These are phyloP conservation scores for Rhopalosiphum padi DNA, from an alignment of 1,140 invertebrate genomes.

Conservation along the genomic window DNA sequence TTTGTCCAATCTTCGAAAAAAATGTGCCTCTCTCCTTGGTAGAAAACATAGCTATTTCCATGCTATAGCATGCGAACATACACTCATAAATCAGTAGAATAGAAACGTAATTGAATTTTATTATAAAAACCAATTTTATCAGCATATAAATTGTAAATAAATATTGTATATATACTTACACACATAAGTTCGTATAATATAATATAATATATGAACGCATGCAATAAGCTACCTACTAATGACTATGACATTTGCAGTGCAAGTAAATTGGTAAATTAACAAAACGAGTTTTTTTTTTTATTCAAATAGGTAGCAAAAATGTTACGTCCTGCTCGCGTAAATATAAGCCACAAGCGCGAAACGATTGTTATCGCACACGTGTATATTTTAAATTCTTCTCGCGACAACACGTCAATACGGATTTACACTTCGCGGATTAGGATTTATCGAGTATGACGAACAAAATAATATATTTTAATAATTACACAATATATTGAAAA, in stretches of 20 bases:
- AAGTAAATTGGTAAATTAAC: conserved; percentile 18
- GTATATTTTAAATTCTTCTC: not conserved
- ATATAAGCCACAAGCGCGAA: not conserved
- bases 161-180: not conserved
- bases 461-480: not conserved
- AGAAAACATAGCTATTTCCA: not conserved
- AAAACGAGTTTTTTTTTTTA: not conserved
- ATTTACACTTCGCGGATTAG: too few species aligned
- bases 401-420: not conserved
- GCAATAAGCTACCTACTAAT: conserved; percentile 14
- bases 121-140: not conserved
- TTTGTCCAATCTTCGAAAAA: not conserved
- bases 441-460: not conserved
- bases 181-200: not conserved
- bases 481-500: too few species aligned
- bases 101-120: not conserved
- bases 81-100: not conserved
- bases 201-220: not conserved
- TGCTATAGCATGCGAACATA: not conserved
- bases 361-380: not conserved
- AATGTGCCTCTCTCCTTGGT: not conserved
- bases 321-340: not conserved
- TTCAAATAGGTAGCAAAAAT: not conserved
- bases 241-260: not conserved
- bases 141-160: not conserved